Conservation (phyloP, 1,140 invertebrate genomes). For the Dendroctonus valens region DNA sequence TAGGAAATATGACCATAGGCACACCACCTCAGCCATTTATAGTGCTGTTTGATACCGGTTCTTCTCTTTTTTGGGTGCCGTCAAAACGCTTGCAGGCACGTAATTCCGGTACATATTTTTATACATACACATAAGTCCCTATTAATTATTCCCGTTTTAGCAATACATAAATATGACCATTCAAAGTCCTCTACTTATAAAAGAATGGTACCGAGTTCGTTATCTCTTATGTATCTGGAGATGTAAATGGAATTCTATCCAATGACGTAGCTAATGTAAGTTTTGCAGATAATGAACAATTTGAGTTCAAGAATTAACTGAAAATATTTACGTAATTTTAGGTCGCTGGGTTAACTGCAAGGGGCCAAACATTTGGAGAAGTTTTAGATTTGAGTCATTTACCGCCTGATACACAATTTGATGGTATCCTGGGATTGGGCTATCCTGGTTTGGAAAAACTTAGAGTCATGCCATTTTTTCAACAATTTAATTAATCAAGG, state of each 20-base stretch:
- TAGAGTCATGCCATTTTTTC: constrained; percentile 89
- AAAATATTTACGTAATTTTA: neutral
- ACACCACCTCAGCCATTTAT: too few relatives aligned
- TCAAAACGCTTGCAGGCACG: too few relatives aligned
- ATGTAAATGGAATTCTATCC: constrained; percentile 92
- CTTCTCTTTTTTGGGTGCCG: too few relatives aligned
- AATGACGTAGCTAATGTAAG: constrained; percentile 80
- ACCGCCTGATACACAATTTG: constrained; percentile 93
- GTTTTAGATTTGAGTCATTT: constrained; percentile 89
- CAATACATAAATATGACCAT: constrained; percentile 84
- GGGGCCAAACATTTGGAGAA: constrained; percentile 94
- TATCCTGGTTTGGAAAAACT: constrained; percentile 89
- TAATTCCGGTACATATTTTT: too few relatives aligned
- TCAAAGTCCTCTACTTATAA: constrained; percentile 79
- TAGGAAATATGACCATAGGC: too few relatives aligned
- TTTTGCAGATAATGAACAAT: constrained; percentile 37
- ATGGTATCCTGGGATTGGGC: constrained; percentile 93
- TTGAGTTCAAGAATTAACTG: too few relatives aligned
- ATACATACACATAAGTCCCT: too few relatives aligned
- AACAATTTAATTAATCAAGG: constrained; percentile 90
- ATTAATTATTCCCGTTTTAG: too few relatives aligned
- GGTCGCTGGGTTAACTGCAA: constrained; percentile 49
- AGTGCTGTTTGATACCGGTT: too few relatives aligned
- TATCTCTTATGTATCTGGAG: constrained; percentile 95
- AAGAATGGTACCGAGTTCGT: constrained; percentile 89